Evolutionary conservation across 2,113 vertebrate species (phyloP), one percentile per base, ranked within the genome.

Genomic region (Fregetta grallaria): DNA sequence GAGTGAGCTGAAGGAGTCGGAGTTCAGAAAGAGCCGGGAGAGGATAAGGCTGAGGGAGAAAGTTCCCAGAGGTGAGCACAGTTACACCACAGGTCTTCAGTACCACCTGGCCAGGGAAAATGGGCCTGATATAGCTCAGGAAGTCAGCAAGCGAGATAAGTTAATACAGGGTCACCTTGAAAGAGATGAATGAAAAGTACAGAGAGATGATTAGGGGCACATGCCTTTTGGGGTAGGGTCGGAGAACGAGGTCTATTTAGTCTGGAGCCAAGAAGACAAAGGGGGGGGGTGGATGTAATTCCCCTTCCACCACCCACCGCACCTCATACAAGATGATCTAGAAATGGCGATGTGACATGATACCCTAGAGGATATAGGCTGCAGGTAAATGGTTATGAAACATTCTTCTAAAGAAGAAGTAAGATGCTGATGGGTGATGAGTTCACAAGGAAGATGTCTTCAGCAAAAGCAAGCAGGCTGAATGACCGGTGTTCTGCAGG

Each of bases 311-410:
- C 19, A 30, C 7, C 45, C 5, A 4, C 23, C 20, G 34, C 0
- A 15, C 15, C 20, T 25, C 1, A 0, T 17, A 59, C 61, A 71
- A 47, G 12, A 71, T 2, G 1, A 42, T 22, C 44, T 45, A 65
- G 22, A 86, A 90, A 79, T 1, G 2, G 44, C 1, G 2, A 50
- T 1, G 2, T 29, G 52, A 34, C 44, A 25, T 29, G 1, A 0
- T 19, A 22, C 27, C 19, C 61, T 42, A 29, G 10, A 45, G 30
- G 13, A 38, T 63, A 49, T 0, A 36, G 38, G 11, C 56, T 14
- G 58, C 20, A 56, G 27, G 53, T 79, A 61, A 92, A 84, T 1
- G 7, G 10, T 19, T 78, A 47, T 9, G 61, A 85, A 95, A 65
- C 12, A 15, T 62, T 34, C 30, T 76, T 88, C 84, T 90, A 52